Percentiles rank a stretch among this genome's conserved stretches.
phyloP scores from a whole-genome alignment of 2,888 invertebrate genomes.

The Mechanitis messenoides region DNA sequence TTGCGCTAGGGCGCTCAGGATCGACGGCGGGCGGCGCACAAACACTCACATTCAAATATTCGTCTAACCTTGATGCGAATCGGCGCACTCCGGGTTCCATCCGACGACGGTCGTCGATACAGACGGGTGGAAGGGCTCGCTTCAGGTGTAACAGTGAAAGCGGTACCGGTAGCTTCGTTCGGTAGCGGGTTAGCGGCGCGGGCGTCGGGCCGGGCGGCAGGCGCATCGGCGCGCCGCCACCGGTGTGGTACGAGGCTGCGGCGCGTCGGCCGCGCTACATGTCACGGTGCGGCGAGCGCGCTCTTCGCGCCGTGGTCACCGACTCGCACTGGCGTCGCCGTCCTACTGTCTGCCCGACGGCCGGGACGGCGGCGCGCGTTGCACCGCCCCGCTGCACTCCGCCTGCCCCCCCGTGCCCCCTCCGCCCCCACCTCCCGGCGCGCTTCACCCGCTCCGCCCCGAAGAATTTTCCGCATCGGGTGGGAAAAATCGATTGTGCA shows the following conservation, averaged over 20 bases:
- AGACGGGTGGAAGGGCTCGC: slow-evolving; percentile 69
- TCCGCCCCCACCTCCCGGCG: slow-evolving; percentile 52
- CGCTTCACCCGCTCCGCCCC: slow-evolving; percentile 70
- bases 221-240: slow-evolving; percentile 72
- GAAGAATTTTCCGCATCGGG: slow-evolving; percentile 76
- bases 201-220: slow-evolving; percentile 65
- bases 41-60: slow-evolving; percentile 74
- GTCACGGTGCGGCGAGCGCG: slow-evolving; percentile 74
- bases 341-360: slow-evolving; percentile 73
- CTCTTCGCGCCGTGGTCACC: slow-evolving; percentile 73
- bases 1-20: slow-evolving; percentile 54
- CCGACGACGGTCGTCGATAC: slow-evolving; percentile 69
- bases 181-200: slow-evolving; percentile 46
- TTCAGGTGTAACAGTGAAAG: slow-evolving; percentile 61
- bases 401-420: slow-evolving; percentile 49
- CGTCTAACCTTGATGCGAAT: slow-evolving; percentile 76
- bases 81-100: slow-evolving; percentile 76
- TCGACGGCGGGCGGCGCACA: slow-evolving; percentile 59
- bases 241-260: slow-evolving; percentile 69
- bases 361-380: slow-evolving; percentile 71
- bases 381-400: slow-evolving; percentile 75
- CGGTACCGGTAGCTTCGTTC: slow-evolving; percentile 47
- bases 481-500: slow-evolving; percentile 78
- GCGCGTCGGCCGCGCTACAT: slow-evolving; percentile 65
- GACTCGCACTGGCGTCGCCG: slow-evolving; percentile 75